These are phyloP conservation scores for Eira barbara DNA, from an alignment of 2,113 vertebrate genomes.

Conservation along the genomic window DNA sequence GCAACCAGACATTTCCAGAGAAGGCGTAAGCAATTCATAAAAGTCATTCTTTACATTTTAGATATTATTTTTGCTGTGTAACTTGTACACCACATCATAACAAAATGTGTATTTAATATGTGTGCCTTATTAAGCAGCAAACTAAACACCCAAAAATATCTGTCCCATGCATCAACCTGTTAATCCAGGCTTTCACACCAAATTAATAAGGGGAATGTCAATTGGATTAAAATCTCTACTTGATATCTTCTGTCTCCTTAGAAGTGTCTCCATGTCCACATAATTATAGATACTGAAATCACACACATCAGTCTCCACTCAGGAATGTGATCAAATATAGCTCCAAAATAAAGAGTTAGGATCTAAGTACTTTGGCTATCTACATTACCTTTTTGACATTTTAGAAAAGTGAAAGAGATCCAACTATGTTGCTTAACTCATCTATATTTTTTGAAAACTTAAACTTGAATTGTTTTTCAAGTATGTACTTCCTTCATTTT, in stretches of 20 bases:
- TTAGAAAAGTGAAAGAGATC: not conserved
- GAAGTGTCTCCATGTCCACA: not conserved
- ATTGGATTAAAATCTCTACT: not conserved
- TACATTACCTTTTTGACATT: not conserved
- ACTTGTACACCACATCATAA: not conserved
- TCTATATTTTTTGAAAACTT: slow-evolving; percentile 21
- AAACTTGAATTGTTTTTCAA: not conserved
- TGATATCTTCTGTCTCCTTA: not conserved
- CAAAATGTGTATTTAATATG: not conserved
- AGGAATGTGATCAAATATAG: not conserved
- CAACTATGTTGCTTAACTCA: not conserved
- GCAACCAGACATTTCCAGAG: not conserved
- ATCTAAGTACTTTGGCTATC: not conserved
- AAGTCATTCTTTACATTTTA: not conserved
- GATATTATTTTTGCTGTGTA: not conserved
- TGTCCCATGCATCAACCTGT: not conserved
- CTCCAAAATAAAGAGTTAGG: not conserved
- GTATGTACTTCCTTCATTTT: not conserved
- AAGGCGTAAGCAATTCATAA: not conserved
- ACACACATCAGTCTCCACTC: not conserved
- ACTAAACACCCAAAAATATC: not conserved
- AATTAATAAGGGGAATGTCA: not conserved
- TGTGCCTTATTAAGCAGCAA: not conserved
- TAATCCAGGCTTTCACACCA: not conserved
- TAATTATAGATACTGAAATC: not conserved